Evolutionary conservation across 2,113 vertebrate genomes (phyloP), one percentile per base, ranked within the genome.

Genomic region (Neolamprologus modestus): DNA sequence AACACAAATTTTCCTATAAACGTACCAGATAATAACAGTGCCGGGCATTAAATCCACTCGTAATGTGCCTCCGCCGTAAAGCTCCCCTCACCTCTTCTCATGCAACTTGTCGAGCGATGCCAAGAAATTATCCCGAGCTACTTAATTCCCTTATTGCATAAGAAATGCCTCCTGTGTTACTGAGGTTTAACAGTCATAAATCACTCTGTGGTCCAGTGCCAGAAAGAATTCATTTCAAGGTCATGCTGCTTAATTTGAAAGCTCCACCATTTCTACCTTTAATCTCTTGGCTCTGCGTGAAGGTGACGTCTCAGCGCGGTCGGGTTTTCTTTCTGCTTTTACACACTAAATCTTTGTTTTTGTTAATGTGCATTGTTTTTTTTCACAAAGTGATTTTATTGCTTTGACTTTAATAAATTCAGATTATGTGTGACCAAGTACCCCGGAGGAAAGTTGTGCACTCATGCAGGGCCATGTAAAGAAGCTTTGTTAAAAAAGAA

Each of bases 321-420:
- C 10, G 1, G 0, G 0, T 53, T 24, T 59, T 19, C 11, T 8
- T 8, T 50, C n/a, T 50, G 17, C 31, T 50, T 71, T 16, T 52
- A 53, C 42, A 21, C 35, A 10, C 11, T 47, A 82, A 84, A 82
- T 42, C 24, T 6, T 55, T 81, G 53, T 10, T 79, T 92, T 79
- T 28, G 45, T n/a, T 73, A 82, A 57, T 24, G 37, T 26, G 7
- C 17, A 4, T 47, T 47, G 42, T 76, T 50, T 80, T 35, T 37
- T 68, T 71, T 73, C 12, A 66, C 2, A 47, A 87, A 80, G 89
- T 85, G 35, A 89, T 52, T 81, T 85, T 8, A 68, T 76, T 17
- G 85, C 81, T 53, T 55, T 63, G 85, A 90, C 83, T 28, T 4
- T 84, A 88, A 91, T 84, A 45, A 31, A 76, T 87, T 85, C 45